Conservation (phyloP, 2,888 invertebrate species). For the Pristionchus japonicus region DNA sequence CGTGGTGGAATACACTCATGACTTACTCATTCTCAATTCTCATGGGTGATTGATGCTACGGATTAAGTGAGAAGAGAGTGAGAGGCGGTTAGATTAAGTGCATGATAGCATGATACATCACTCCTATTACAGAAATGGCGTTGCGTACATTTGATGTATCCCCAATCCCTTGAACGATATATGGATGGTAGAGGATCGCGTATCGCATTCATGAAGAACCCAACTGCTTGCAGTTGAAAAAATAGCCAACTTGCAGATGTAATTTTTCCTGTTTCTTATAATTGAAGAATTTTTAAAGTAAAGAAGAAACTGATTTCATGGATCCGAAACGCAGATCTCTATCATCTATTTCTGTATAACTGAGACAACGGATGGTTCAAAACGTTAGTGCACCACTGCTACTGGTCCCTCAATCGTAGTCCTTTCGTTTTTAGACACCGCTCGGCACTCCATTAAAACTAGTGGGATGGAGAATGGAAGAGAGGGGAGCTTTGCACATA, state of each 20-base stretch:
- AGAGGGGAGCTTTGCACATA: constrained; percentile 28
- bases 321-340: too few species aligned
- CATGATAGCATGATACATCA: background rate
- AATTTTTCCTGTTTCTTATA: too few species aligned
- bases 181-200: too few species aligned
- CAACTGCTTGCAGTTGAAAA: too few species aligned
- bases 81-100: background rate
- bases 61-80: background rate
- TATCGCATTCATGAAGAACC: too few species aligned
- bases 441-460: constrained; percentile 41
- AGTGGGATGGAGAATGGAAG: background rate
- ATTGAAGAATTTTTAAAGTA: too few species aligned
- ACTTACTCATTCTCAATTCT: background rate
- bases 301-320: too few species aligned
- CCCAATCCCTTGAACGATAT: too few species aligned
- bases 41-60: background rate
- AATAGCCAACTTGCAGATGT: too few species aligned
- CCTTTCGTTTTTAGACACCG: constrained; percentile 6
- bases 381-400: background rate
- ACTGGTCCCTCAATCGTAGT: constrained; percentile 4
- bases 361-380: background rate
- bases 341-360: too few species aligned
- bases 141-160: background rate
- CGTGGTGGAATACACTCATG: background rate
- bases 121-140: background rate